phyloP scores from a whole-genome alignment of 2,888 invertebrate species.

The Morpho achilles region DNA sequence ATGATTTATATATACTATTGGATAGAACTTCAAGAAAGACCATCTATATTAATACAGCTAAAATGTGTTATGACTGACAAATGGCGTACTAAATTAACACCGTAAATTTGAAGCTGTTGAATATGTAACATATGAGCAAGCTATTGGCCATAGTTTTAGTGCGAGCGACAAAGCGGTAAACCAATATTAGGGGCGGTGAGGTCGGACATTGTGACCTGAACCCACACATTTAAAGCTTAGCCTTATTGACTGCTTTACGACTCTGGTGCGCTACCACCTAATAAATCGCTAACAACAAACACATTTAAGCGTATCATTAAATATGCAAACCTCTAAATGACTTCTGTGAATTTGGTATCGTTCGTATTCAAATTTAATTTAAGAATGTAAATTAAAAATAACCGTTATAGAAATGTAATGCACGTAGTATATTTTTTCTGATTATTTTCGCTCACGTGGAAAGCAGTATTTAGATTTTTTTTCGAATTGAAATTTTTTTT shows the following conservation, averaged over 20 bases:
- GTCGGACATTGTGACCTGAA: conserved; percentile 12
- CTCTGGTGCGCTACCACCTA: conserved; percentile 24
- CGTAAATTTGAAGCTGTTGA: conserved; percentile 1
- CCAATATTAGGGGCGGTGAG: conserved; percentile 12
- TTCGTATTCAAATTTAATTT: no score
- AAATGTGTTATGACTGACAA: neutral
- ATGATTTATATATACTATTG: no score
- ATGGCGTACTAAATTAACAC: conserved; percentile 3
- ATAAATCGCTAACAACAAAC: conserved; percentile 22
- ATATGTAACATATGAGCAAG: neutral
- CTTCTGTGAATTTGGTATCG: neutral
- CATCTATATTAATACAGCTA: no score
- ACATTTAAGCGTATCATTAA: conserved; percentile 8
- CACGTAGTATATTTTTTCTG: no score
- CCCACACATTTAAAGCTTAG: conserved; percentile 27
- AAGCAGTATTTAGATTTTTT: no score
- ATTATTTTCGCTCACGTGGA: no score
- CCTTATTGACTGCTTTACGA: conserved; percentile 33
- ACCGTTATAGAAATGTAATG: no score
- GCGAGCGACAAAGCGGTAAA: conserved; percentile 13
- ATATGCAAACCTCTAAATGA: conserved; percentile 9
- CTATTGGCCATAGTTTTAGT: no score
- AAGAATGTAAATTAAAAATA: no score
- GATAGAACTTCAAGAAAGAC: no score
- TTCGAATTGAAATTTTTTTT: no score